phyloP scores from a whole-genome alignment of 2,888 invertebrate genomes.

The Campoletis raptor region DNA sequence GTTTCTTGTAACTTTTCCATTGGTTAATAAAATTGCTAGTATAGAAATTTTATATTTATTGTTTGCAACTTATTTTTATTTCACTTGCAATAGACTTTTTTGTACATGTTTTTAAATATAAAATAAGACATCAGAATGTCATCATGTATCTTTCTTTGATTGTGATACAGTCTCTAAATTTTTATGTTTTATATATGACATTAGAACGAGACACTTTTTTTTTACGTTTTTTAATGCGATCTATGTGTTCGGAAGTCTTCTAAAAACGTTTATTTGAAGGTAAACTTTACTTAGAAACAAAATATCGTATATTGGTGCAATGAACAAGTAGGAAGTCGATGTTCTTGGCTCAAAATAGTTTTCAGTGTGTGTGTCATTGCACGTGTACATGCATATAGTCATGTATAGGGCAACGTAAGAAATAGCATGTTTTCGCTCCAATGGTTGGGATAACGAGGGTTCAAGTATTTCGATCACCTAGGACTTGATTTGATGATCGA shows the following conservation, averaged over 20 bases:
- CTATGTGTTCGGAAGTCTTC: no score
- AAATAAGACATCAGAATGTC: not conserved
- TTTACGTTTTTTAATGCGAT: not conserved
- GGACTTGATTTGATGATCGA: constrained; percentile 2
- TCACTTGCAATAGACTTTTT: not conserved
- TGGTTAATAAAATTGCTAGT: not conserved
- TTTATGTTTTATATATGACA: no score
- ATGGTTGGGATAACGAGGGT: constrained; percentile 58
- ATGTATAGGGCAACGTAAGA: not conserved
- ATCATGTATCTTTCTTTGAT: not conserved
- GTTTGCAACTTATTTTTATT: not conserved
- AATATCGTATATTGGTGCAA: not conserved
- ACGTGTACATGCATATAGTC: not conserved
- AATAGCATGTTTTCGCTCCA: constrained; percentile 44
- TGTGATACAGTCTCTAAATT: no score
- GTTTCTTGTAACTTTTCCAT: not conserved
- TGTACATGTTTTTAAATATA: not conserved
- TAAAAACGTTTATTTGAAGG: no score
- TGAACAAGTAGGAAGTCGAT: not conserved
- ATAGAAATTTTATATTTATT: not conserved
- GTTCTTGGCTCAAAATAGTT: not conserved
- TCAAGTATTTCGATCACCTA: not conserved
- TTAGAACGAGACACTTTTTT: not conserved
- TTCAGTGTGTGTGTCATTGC: not conserved
- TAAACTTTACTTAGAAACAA: not conserved